Evolutionary conservation across 2,888 invertebrate species (phyloP).

Genomic region (Nudaria mundana): DNA sequence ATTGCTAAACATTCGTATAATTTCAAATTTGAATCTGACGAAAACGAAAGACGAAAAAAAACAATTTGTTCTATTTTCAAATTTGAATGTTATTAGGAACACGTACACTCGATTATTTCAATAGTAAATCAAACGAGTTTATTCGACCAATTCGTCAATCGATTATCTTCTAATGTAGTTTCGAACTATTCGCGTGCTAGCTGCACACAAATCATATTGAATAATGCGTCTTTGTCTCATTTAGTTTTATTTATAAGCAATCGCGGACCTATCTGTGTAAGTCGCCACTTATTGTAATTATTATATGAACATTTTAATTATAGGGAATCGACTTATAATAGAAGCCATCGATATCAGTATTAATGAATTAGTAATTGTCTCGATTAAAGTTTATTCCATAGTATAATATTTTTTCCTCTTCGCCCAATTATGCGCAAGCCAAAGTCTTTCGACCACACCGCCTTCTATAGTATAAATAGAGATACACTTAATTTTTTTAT

Average conservation of each 20-base stretch:
- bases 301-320: slow-evolving; percentile 39
- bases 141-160: slow-evolving; percentile 47
- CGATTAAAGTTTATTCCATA: too few species aligned
- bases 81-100: slow-evolving; percentile 38
- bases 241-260: slow-evolving; percentile 66
- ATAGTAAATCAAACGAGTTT: slow-evolving; percentile 46
- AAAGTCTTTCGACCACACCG: too few species aligned
- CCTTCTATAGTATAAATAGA: too few species aligned
- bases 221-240: slow-evolving; percentile 69
- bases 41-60: not conserved
- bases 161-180: slow-evolving; percentile 48
- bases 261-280: slow-evolving; percentile 56
- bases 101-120: slow-evolving; percentile 49
- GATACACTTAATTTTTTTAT: too few species aligned
- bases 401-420: too few species aligned
- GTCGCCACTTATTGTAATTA: slow-evolving; percentile 45
- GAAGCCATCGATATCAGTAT: too few species aligned
- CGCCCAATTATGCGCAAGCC: too few species aligned
- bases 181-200: slow-evolving; percentile 62
- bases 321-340: slow-evolving; percentile 29
- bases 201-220: slow-evolving; percentile 67
- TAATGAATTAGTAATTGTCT: too few species aligned
- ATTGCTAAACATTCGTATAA: too few species aligned
- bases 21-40: too few species aligned
- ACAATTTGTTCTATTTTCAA: slow-evolving; percentile 28